Evolutionary conservation across 1,140 invertebrate genomes (phyloP).

Genomic region (Planococcus citri): DNA sequence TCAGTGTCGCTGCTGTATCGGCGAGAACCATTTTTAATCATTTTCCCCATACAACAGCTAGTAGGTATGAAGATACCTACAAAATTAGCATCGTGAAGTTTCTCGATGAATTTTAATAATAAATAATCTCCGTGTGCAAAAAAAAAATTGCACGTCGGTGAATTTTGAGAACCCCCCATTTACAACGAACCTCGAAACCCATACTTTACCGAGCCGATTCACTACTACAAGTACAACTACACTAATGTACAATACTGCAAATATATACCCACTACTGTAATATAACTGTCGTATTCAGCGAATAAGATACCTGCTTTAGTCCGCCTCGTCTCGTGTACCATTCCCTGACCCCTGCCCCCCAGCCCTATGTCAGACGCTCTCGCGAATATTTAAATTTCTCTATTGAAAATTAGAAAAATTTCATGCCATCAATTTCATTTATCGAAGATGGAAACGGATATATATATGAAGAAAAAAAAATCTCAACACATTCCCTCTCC

Average conservation of each 20-base stretch:
- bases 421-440: neutral
- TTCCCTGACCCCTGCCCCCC: neutral
- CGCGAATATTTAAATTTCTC: neutral
- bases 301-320: neutral
- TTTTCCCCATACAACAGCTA: too few species aligned
- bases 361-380: neutral
- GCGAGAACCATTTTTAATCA: too few species aligned
- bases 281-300: constrained; percentile 2
- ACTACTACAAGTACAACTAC: neutral
- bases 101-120: too few species aligned
- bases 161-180: constrained; percentile 2
- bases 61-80: too few species aligned
- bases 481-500: too few species aligned
- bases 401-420: neutral
- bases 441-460: too few species aligned
- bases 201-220: neutral
- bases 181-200: neutral
- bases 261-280: neutral
- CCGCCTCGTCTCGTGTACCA: neutral
- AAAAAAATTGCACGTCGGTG: too few species aligned
- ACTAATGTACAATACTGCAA: neutral
- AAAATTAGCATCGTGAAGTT: too few species aligned
- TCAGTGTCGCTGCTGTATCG: too few species aligned
- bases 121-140: too few species aligned
- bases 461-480: too few species aligned